phyloP scores from a whole-genome alignment of 2,888 invertebrate species.

The Penaeus monodon region DNA sequence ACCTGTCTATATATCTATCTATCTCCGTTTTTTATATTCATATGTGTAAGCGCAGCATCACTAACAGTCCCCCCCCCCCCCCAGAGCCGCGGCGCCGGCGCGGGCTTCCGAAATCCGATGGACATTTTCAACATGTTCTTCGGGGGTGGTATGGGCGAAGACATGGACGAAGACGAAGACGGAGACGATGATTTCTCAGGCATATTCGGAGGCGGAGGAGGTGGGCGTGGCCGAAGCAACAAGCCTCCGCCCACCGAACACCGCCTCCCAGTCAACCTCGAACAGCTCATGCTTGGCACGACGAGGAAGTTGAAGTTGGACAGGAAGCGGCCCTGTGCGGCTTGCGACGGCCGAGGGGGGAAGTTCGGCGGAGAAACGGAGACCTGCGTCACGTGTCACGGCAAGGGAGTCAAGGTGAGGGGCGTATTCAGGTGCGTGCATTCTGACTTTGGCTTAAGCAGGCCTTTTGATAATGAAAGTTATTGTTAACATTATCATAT shows the following conservation, averaged over 20 bases:
- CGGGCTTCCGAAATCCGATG: slow-evolving; percentile 56
- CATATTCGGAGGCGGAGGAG: slow-evolving; percentile 17
- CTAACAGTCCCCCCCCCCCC: neutral
- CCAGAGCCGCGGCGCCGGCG: slow-evolving; percentile 47
- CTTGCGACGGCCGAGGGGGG: slow-evolving; percentile 54
- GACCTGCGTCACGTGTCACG: slow-evolving; percentile 52
- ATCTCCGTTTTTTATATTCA: too few species aligned
- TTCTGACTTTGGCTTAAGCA: too few species aligned
- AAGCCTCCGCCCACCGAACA: slow-evolving; percentile 49
- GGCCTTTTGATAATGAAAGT: too few species aligned
- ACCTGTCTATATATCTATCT: too few species aligned
- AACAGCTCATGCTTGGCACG: slow-evolving; percentile 59
- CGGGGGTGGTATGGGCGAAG: slow-evolving; percentile 34
- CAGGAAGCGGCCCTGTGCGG: slow-evolving; percentile 42
- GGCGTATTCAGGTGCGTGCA: too few species aligned
- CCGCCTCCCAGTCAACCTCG: slow-evolving; percentile 46
- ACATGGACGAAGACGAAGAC: slow-evolving; percentile 34
- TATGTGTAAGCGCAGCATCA: too few species aligned
- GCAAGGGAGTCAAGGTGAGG: slow-evolving; percentile 61
- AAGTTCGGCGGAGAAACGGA: slow-evolving; percentile 39
- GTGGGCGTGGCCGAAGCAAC: slow-evolving; percentile 1
- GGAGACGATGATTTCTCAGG: slow-evolving; percentile 44
- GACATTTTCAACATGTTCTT: slow-evolving; percentile 65
- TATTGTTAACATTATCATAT: too few species aligned
- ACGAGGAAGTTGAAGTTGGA: slow-evolving; percentile 50